phyloP scores from a whole-genome alignment of 2,797 vertebrate genomes.

The Chelonia mydas region DNA sequence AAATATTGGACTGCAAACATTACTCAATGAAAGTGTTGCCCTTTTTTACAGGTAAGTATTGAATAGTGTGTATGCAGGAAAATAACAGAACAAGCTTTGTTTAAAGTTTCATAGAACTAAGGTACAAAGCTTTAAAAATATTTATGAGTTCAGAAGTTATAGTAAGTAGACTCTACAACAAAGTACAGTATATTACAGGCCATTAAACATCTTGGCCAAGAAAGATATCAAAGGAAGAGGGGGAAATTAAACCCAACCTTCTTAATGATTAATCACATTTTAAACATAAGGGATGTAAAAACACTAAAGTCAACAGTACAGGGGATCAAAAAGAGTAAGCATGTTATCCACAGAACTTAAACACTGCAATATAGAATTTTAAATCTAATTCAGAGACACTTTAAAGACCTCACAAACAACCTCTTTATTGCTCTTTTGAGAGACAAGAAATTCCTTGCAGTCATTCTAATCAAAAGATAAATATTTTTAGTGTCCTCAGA shows the following conservation, averaged over 20 bases:
- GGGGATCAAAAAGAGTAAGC: not conserved
- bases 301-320: not conserved
- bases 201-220: not conserved
- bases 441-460: not conserved
- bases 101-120: not conserved
- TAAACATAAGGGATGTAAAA: not conserved
- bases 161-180: not conserved
- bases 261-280: not conserved
- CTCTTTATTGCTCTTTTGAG: not conserved
- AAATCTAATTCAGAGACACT: not conserved
- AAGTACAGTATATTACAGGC: not conserved
- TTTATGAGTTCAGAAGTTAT: not conserved
- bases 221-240: not conserved
- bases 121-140: not conserved
- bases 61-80: not conserved
- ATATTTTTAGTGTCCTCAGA: not conserved
- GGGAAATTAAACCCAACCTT: not conserved
- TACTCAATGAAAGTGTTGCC: accelerated
- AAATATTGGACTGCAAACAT: accelerated
- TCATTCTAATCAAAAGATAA: not conserved
- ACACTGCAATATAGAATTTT: not conserved
- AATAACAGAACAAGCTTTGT: not conserved
- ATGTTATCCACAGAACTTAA: not conserved
- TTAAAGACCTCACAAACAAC: not conserved
- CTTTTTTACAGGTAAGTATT: not conserved